Conservation (phyloP, 2,888 invertebrate species). For the Tanypteryx hageni region DNA sequence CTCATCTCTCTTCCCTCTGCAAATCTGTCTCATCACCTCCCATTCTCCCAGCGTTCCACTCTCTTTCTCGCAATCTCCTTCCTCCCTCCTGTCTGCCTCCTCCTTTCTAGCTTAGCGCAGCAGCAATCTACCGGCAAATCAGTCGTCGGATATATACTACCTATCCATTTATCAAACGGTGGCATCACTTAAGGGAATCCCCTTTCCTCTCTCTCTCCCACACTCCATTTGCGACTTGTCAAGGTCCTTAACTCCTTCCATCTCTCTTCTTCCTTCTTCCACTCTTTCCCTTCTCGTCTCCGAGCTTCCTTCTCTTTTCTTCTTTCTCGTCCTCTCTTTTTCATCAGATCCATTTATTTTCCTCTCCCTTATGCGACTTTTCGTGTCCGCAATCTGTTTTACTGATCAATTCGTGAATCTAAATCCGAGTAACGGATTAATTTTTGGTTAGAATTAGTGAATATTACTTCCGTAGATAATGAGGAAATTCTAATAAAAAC, state of each 20-base stretch:
- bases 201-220: neutral
- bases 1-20: no score
- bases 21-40: no score
- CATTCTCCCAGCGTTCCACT: no score
- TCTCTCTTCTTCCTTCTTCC: neutral
- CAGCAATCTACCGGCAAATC: conserved; percentile 33
- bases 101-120: conserved; percentile 36
- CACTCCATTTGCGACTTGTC: conserved; percentile 54
- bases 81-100: neutral
- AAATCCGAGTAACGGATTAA: no score
- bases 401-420: no score
- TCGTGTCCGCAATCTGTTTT: no score
- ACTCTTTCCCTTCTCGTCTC: neutral
- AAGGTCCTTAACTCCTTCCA: conserved; percentile 47
- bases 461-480: no score
- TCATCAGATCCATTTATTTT: no score
- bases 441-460: no score
- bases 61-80: no score
- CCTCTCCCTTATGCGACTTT: no score
- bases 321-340: neutral
- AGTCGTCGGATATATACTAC: conserved; percentile 52
- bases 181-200: conserved; percentile 58
- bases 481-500: no score
- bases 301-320: neutral
- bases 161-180: conserved; percentile 59